Base-by-base conservation (phyloP, 92 coral and sea anemone genomes). In the Phenganax stokvisi region DNA sequence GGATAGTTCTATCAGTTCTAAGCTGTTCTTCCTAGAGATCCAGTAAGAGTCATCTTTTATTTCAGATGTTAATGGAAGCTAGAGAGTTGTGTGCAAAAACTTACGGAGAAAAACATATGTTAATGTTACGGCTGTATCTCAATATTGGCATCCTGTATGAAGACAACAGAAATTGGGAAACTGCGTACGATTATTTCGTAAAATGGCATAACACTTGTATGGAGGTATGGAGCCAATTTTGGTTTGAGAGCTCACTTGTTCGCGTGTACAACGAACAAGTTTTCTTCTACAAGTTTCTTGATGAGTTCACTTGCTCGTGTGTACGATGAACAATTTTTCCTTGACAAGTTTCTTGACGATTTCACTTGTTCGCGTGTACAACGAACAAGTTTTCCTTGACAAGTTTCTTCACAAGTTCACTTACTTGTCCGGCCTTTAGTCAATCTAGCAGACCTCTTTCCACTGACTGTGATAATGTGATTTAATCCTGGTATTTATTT, bases 31-130 rank as follows among this genome's bases (percentile, higher is more conserved):
- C 25, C 25, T 20, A 20, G 25, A 20, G 25, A 20, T 20, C 25
- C 25, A 20, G 25, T 20, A 20, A 20, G 25, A 20, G 25, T 20
- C 25, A 20, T 66, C 27, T 77, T 6, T 83, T 9, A 65, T 60
- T 76, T 62, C 77, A 93, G 98, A 93, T 93, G 98, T 86, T 93
- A 37, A 89, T 87, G 85, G 84, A 86, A 56, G 81, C 98, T 12
- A 88, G 83, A 54, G 98, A 93, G 56, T 76, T 93, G 85, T 92
- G 96, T 64, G 89, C 87, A 54, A 93, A 93, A 83, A 92, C 98
- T 44, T 93, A 93, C 72, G 98, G 98, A 0, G 97, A 90, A 83
- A 93, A 93, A 63, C 98, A 93, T 86, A 93, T 93, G 98, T 79
- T 93, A 76, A 90, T 89, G 85, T 77, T 93, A 65, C 87, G 98